A percentile compares a stretch with the other conserved stretches of the same genome.
phyloP scores from a whole-genome alignment of 2,888 invertebrate genomes.

The Holacanthella duospinosa region DNA sequence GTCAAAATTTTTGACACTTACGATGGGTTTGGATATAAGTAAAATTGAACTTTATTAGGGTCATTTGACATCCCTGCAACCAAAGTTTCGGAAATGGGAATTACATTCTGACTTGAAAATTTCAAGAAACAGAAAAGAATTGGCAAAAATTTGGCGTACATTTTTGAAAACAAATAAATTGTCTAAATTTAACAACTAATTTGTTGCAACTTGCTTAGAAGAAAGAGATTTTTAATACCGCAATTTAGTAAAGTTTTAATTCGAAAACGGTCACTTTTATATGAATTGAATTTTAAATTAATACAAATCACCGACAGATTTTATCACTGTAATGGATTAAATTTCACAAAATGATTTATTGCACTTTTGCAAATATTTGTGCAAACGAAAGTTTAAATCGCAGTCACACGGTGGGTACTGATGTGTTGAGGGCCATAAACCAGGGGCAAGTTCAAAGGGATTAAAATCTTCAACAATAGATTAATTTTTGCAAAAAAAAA shows the following conservation, averaged over 20 bases:
- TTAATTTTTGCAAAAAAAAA: constrained; percentile 1
- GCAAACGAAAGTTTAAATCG: too few relatives aligned
- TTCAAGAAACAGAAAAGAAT: not conserved
- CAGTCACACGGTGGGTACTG: too few relatives aligned
- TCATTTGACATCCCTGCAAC: constrained; percentile 1
- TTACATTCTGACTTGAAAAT: not conserved
- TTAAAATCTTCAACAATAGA: too few relatives aligned
- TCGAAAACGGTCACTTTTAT: not conserved
- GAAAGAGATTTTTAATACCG: not conserved
- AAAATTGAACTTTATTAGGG: not conserved
- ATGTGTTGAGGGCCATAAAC: too few relatives aligned
- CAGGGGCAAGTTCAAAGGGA: too few relatives aligned
- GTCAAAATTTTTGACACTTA: not conserved
- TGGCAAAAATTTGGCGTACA: not conserved
- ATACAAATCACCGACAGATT: not conserved
- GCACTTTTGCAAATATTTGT: too few relatives aligned
- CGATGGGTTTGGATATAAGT: constrained; percentile 3
- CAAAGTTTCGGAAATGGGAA: not conserved
- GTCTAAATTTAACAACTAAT: too few relatives aligned
- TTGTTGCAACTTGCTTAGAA: too few relatives aligned
- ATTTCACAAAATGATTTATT: constrained; percentile 1
- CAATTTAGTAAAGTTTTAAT: not conserved
- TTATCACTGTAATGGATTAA: not conserved
- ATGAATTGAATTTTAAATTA: not conserved
- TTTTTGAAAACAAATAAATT: not conserved